phyloP scores from a whole-genome alignment of 2,888 invertebrate genomes.

The Carterocephalus palaemon region DNA sequence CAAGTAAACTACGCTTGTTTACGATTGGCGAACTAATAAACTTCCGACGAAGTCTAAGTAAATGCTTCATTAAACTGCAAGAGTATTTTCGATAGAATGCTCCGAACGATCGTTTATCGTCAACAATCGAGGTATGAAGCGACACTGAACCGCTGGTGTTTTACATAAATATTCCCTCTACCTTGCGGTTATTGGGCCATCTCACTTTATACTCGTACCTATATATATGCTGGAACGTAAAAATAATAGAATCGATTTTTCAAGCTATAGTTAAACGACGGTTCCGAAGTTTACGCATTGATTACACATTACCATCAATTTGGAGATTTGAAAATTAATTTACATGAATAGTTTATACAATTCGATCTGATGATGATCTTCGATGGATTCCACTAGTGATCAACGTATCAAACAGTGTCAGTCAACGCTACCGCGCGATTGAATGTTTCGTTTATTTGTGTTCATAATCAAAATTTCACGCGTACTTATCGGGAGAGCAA shows the following conservation, averaged over 20 bases:
- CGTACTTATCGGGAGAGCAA: slow-evolving; percentile 62
- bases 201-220: too few relatives aligned
- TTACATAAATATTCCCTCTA: slow-evolving; percentile 20
- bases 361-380: neutral
- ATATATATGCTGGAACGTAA: slow-evolving; percentile 1
- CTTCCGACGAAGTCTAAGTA: neutral
- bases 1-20: neutral
- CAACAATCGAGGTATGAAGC: neutral
- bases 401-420: slow-evolving; percentile 29
- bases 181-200: too few relatives aligned
- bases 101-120: slow-evolving; percentile 4
- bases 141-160: neutral
- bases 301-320: slow-evolving; percentile 15
- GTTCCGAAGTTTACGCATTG: neutral
- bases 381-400: slow-evolving; percentile 13
- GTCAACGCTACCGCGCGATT: slow-evolving; percentile 32
- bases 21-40: slow-evolving; percentile 1
- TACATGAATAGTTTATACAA: neutral
- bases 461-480: slow-evolving; percentile 74
- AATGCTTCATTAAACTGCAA: slow-evolving; percentile 4
- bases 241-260: slow-evolving; percentile 15
- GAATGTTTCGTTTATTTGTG: slow-evolving; percentile 46
- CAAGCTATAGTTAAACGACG: neutral
- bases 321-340: slow-evolving; percentile 11
- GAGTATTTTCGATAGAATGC: slow-evolving; percentile 1